Base-by-base conservation (phyloP, 2,888 invertebrate species). In the Seira musarum region DNA sequence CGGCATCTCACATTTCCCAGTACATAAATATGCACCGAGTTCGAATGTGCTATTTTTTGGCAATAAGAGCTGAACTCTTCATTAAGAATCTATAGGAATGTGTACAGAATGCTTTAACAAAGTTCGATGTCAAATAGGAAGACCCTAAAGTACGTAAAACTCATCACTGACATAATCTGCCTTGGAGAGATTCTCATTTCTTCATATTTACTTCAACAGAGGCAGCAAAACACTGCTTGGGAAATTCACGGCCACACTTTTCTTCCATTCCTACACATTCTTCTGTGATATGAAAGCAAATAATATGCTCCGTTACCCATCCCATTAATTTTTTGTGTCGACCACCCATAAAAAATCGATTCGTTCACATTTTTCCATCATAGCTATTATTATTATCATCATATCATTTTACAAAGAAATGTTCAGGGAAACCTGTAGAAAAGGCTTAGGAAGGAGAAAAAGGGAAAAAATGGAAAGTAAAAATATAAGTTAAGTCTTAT, bases 341-440 rank as follows among this genome's bases (percentile, higher is more conserved):
- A 21, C 53, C 15, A 21, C 53, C 15, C 24, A 63, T 53, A 68
- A 53, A 76, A 76, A 75, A 75, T 75, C 75, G 75, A 75, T 75
- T 69, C 35, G 46, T 68, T 63, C 30, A 46, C 68, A 63, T 76
- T 76, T 67, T 46, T 21, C 63, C 65, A 30, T 65, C 72, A 65
- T 17, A 21, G 49, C 49, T 53, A 73, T 49, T 73, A 49, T 49
- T 73, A 49, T 65, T 53, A 65, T 73, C 64, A 65, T 35, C 24
- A 49, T 46, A 22, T 46, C 22, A 35, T 21, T 25, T 46, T 53
- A 53, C 53, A 53, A 53, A 53, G 30, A 53, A 53, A 53, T 13
- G 17, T 53, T 53, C 17, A 8, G 6, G 3, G 53, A 53, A 53
- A 53, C 53, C 53, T 53, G 53, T 53, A 15, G 53, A 53, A 53